These are phyloP conservation scores for Archaeoteleia sp. DNA, from an alignment of 2,888 invertebrate genomes.

Conservation along the genomic window DNA sequence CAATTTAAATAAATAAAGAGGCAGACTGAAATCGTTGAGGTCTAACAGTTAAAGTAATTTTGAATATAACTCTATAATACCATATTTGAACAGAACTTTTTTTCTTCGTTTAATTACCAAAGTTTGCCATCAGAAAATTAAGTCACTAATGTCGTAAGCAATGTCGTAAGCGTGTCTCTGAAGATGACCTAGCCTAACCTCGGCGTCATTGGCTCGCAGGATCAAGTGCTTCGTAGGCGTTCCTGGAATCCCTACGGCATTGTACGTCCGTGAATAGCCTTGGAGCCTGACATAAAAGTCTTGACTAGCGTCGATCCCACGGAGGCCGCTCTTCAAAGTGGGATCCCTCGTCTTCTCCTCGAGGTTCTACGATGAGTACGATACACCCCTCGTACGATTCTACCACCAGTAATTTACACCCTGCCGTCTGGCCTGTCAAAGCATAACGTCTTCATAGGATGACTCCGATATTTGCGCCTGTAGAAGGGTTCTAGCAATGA, in stretches of 20 bases:
- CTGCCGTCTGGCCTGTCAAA: slow-evolving; percentile 66
- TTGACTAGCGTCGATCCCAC: slow-evolving; percentile 57
- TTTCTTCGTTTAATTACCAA: too few species aligned
- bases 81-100: too few species aligned
- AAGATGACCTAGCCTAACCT: slow-evolving; percentile 38
- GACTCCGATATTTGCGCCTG: slow-evolving; percentile 38
- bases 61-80: too few species aligned
- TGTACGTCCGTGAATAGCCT: slow-evolving; percentile 51
- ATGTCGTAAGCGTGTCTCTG: too few species aligned
- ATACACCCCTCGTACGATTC: slow-evolving; percentile 44
- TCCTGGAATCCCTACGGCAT: slow-evolving; percentile 61
- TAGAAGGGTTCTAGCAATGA: slow-evolving; percentile 4
- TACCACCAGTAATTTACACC: slow-evolving; percentile 67
- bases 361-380: slow-evolving; percentile 42
- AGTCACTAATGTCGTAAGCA: too few species aligned
- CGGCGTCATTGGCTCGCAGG: slow-evolving; percentile 13
- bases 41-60: too few species aligned
- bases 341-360: slow-evolving; percentile 39
- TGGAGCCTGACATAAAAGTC: slow-evolving; percentile 48
- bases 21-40: too few species aligned
- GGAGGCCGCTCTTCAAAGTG: slow-evolving; percentile 50
- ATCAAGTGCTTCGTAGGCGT: slow-evolving; percentile 59
- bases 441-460: slow-evolving; percentile 64
- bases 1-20: too few species aligned
- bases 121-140: too few species aligned